These are phyloP conservation scores for Dasypolia templi DNA, from an alignment of 2,888 invertebrate genomes.

Conservation along the genomic window DNA sequence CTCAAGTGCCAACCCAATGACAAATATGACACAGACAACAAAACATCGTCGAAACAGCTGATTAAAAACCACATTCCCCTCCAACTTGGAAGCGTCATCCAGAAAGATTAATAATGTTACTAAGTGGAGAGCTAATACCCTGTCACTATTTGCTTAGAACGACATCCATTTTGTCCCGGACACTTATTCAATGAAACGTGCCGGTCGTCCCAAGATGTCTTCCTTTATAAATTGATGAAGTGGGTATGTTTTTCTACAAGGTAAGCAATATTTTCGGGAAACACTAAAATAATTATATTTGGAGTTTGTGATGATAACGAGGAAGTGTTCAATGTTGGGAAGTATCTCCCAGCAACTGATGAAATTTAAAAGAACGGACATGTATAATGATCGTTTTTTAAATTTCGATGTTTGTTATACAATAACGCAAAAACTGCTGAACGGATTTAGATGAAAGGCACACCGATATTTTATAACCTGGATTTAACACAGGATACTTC, in stretches of 20 bases:
- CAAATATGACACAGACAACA: neutral
- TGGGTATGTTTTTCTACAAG: slow-evolving; percentile 15
- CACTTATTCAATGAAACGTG: slow-evolving; percentile 26
- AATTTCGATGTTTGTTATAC: no score
- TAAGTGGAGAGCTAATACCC: neutral
- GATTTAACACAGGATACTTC: neutral
- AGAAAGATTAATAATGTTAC: slow-evolving; percentile 37
- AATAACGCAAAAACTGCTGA: neutral
- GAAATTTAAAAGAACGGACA: no score
- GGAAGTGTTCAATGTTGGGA: neutral
- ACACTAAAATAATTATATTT: neutral
- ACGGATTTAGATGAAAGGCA: neutral
- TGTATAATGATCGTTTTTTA: no score
- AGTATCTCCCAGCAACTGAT: neutral
- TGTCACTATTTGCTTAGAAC: slow-evolving; percentile 27
- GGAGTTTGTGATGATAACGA: no score
- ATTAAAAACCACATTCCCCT: neutral
- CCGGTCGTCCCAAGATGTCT: slow-evolving; percentile 26
- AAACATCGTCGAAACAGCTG: slow-evolving; percentile 1
- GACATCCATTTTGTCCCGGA: slow-evolving; percentile 29
- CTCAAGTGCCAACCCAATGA: neutral
- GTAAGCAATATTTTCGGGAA: slow-evolving; percentile 9
- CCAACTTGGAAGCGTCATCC: neutral
- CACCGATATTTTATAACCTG: neutral
- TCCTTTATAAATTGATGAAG: slow-evolving; percentile 27